Evolutionary conservation across 2,888 invertebrate genomes (phyloP), one percentile per base, ranked within the genome.

Genomic region (Amaurobius ferox): DNA sequence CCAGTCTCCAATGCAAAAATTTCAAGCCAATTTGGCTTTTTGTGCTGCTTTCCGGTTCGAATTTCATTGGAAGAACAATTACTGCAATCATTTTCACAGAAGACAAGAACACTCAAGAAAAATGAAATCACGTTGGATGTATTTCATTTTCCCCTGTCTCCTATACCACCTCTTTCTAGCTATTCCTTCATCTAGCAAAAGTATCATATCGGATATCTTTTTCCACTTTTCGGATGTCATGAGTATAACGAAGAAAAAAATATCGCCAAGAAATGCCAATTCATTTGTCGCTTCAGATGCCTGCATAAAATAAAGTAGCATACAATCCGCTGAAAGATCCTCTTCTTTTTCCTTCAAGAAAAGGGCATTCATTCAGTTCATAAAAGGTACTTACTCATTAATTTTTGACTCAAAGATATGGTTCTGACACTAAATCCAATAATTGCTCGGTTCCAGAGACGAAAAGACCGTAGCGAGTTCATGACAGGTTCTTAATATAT

Each of bases 1-100:
- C 35, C 35, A 5, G 9, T 9, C 9, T 9, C n/a, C 35, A 7
- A 7, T 7, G 9, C 35, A 7, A 35, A 35, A 35, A 35, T 35
- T 35, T 9, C 9, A 9, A 35, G 66, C 66, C 28, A 66, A 66
- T 16, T 19, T 30, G 74, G 28, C 40, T 19, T 29, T 62, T 35
- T 26, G n/a, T 44, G 39, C 28, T n/a, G 19, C 29, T 64, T 64
- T 30, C 40, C 48, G 30, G 66, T 16, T 77, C 44, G 62, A 48
- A 32, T 77, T 77, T 77, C 67, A 77, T 66, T 77, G 77, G 67
- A 67, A 67, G 77, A 77, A 67, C 77, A 77, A 77, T 77, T 77
- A 67, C 67, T 73, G 44, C 26, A 67, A 35, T 67, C 67, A 48
- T 77, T 77, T 67, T 35, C 67, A 23, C n/a, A n/a, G 29, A 66